Conservation (phyloP, 2,113 vertebrate species). For the Dromaius novaehollandiae region DNA sequence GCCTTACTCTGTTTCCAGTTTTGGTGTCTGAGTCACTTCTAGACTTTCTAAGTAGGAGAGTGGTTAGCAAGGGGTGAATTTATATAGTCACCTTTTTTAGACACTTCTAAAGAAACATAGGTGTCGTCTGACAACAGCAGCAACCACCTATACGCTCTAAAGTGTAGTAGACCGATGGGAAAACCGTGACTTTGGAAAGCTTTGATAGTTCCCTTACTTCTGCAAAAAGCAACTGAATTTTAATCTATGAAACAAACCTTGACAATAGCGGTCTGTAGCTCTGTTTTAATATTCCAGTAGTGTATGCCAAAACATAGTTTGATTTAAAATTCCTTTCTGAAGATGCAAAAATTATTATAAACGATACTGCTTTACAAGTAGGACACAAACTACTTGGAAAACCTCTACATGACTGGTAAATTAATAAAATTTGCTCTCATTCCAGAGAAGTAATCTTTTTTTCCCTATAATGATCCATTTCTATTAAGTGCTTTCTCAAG, state of each 20-base stretch:
- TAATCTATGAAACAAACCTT: not conserved
- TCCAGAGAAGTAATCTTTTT: not conserved
- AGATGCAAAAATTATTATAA: slow-evolving; percentile 2
- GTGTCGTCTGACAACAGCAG: not conserved
- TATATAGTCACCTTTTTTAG: not conserved
- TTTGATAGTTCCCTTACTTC: not conserved
- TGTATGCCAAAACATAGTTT: slow-evolving; percentile 8
- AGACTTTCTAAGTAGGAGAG: not conserved
- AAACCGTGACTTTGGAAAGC: not conserved
- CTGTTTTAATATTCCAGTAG: slow-evolving; percentile 2
- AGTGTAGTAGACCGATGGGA: not conserved
- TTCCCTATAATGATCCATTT: not conserved
- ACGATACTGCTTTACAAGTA: not conserved
- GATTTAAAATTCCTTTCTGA: slow-evolving; percentile 42
- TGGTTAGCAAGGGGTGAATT: not conserved
- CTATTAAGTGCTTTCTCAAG: not conserved
- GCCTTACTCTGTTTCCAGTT: not conserved
- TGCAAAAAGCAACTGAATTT: not conserved
- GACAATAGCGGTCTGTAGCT: not conserved
- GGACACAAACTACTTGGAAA: not conserved
- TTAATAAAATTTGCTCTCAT: not conserved
- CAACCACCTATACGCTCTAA: not conserved
- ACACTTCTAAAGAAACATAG: not conserved
- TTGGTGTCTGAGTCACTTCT: not conserved
- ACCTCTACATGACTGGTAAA: not conserved